Base-by-base conservation (phyloP, 2,888 invertebrate genomes). In the Creontiades dilutus region DNA sequence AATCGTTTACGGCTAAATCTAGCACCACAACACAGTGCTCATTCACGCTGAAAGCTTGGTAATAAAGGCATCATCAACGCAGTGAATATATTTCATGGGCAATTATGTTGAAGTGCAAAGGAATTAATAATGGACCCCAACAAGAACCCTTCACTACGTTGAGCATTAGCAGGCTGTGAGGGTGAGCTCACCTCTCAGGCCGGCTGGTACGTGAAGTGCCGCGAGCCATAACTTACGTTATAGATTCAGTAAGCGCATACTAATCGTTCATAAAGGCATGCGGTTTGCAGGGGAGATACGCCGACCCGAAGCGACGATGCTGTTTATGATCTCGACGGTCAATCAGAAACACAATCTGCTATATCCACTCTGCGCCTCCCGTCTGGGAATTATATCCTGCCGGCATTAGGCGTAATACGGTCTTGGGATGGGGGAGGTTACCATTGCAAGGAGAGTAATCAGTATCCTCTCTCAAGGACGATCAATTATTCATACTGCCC, bases 171-270 rank as follows among this genome's bases (percentile, higher is more conserved):
- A n/a, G n/a, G n/a, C 16, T 13, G 16, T 52, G 14, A 52, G 16
- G 52, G 52, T 16, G 52, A 37, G 37, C 37, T n/a, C n/a, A n/a
- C n/a, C 37, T 37, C 37, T 37, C 37, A 37, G 37, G 37, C 37
- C 37, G 37, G 37, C 37, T 37, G 37, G 37, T 2, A 37, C 37
- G 68, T 12, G 68, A 11, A 11, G 68, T 23, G 27, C 68, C 12
- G n/a, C 3, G 61, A 19, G 19, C 19, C 68, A 28, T 78, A 78
- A 78, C 46, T 46, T 7, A n/a, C 4, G 9, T 37, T 47, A 37
- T 16, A 47, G 78, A 78, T 47, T 78, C 37, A 78, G n/a, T 47
- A 78, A 47, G 78, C 78, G 78, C 78, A 78, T 78, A 78, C 78
- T 78, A 78, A 78, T 78, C 78, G 46, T 78, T 78, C 78, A 78